Evolutionary conservation across 2,113 vertebrate species (phyloP).

Genomic region (Arvicanthis niloticus): DNA sequence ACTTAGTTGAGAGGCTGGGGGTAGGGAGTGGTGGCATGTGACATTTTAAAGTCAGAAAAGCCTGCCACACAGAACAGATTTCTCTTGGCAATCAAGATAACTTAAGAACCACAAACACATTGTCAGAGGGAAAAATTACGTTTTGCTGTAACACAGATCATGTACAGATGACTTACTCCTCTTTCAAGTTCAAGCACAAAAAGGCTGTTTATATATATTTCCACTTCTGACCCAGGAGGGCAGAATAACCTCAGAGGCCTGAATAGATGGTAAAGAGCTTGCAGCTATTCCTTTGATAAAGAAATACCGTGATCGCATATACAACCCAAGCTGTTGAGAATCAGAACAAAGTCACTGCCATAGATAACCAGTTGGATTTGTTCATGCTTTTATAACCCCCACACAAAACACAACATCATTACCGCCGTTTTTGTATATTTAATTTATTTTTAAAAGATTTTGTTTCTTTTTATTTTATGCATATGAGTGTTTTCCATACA

Average conservation of each 20-base stretch:
- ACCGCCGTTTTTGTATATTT: background rate
- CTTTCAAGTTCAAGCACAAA: constrained; percentile 86
- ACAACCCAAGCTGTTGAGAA: constrained; percentile 70
- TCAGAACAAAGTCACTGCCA: constrained; percentile 70
- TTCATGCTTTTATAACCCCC: constrained; percentile 33
- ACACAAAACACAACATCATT: background rate
- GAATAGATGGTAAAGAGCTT: constrained; percentile 74
- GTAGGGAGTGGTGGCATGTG: constrained; percentile 33
- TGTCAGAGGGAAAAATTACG: constrained; percentile 87
- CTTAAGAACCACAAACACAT: constrained; percentile 86
- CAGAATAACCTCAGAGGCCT: constrained; percentile 76
- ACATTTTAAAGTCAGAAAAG: constrained; percentile 82
- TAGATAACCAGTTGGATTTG: constrained; percentile 69
- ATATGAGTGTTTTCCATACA: background rate
- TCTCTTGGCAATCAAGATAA: constrained; percentile 87
- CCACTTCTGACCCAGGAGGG: constrained; percentile 81
- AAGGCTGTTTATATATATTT: constrained; percentile 85
- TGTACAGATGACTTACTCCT: constrained; percentile 87
- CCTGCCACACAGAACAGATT: constrained; percentile 82
- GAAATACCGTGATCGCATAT: constrained; percentile 66
- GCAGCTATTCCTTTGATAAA: constrained; percentile 75
- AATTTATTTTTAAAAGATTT: background rate
- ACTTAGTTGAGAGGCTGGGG: constrained; percentile 79
- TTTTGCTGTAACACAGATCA: constrained; percentile 85
- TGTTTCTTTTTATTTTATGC: background rate